Conservation (phyloP, 2,888 invertebrate species). For the Lamellibrachia columna region DNA sequence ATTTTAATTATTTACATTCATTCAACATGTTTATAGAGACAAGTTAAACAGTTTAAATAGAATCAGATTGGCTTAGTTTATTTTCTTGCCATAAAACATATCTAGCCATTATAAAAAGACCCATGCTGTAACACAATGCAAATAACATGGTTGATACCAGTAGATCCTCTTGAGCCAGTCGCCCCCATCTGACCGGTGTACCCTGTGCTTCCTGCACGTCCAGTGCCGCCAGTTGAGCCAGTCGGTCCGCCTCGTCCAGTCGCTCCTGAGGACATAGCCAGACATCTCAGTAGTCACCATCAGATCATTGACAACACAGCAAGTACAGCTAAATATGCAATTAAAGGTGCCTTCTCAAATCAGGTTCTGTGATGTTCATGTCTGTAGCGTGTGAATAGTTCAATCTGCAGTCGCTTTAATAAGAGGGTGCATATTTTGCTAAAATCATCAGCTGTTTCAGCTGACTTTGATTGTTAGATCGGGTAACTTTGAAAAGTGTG, state of each 20-base stretch:
- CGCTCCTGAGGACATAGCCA: background rate
- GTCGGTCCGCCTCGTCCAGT: background rate
- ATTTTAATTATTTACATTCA: background rate
- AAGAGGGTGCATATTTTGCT: background rate
- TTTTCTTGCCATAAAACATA: background rate
- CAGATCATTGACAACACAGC: background rate
- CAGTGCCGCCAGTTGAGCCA: background rate
- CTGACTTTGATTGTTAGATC: no score
- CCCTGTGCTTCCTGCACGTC: background rate
- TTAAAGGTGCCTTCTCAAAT: background rate
- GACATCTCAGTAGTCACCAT: background rate
- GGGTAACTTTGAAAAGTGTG: no score
- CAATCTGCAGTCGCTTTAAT: background rate
- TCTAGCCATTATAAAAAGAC: no score
- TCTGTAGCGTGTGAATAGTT: background rate
- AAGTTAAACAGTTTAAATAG: background rate
- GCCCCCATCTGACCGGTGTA: background rate
- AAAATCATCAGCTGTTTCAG: no score
- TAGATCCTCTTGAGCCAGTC: background rate
- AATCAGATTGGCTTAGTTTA: background rate
- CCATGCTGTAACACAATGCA: background rate
- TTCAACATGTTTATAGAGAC: background rate
- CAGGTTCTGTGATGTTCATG: background rate
- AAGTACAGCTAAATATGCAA: background rate
- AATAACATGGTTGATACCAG: background rate